These are phyloP conservation scores for Poecilia gillii DNA, from an alignment of 2,797 vertebrate genomes.

Conservation along the genomic window DNA sequence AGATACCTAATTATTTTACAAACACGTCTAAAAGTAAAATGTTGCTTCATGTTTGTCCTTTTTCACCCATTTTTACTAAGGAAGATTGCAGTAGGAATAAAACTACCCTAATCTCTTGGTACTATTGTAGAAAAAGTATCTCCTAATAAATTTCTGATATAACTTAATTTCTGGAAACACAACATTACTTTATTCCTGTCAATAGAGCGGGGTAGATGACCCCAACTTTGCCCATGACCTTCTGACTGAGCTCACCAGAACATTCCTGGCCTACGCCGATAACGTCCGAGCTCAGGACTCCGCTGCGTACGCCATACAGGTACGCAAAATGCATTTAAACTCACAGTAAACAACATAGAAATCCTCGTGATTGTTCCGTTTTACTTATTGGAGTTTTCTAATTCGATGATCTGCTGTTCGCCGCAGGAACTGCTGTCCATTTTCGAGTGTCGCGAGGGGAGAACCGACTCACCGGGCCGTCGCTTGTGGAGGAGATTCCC, in stretches of 20 bases:
- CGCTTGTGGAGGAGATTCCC: constrained; percentile 96
- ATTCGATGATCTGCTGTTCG: neutral
- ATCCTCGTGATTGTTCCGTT: accelerated
- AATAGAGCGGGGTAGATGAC: constrained; percentile 93
- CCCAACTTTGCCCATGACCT: constrained; percentile 91
- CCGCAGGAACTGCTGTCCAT: constrained; percentile 92
- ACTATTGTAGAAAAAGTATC: neutral
- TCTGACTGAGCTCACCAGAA: constrained; percentile 92
- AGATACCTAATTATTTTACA: neutral
- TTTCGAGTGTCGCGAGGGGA: constrained; percentile 91
- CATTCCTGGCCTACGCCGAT: constrained; percentile 95
- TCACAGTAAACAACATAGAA: neutral
- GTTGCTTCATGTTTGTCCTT: neutral
- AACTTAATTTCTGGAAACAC: neutral
- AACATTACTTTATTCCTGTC: constrained; percentile 23
- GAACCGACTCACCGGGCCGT: constrained; percentile 84
- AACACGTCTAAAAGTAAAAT: neutral
- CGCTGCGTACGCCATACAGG: constrained; percentile 96
- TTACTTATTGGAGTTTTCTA: neutral
- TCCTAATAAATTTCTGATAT: neutral
- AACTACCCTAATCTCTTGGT: neutral
- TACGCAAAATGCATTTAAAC: constrained; percentile 42
- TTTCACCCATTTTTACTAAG: neutral
- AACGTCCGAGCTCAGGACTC: constrained; percentile 97
- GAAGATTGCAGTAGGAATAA: neutral